These are phyloP conservation scores for Ellobium chinense DNA, from an alignment of 2,888 invertebrate species.

Conservation along the genomic window DNA sequence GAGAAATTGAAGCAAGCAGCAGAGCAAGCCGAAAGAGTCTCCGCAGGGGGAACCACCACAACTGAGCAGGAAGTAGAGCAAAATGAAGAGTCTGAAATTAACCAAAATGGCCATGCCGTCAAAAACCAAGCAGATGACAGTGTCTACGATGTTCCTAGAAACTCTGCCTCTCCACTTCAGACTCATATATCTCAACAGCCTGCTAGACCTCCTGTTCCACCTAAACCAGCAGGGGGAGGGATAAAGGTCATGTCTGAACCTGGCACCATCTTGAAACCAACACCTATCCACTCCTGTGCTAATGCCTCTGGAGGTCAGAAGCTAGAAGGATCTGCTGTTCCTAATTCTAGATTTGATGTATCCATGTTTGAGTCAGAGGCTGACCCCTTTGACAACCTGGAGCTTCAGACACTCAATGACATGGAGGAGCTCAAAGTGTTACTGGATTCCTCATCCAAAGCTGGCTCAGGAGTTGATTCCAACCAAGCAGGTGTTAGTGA, in stretches of 20 bases:
- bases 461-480: not conserved
- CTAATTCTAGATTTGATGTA: slow-evolving; percentile 53
- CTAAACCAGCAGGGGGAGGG: slow-evolving; percentile 55
- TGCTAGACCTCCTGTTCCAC: slow-evolving; percentile 50
- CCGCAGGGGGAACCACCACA: not conserved
- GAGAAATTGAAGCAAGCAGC: slow-evolving; percentile 7
- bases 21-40: not conserved
- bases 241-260: slow-evolving; percentile 34
- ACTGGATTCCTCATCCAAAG: slow-evolving; percentile 46
- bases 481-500: not conserved
- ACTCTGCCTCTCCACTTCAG: slow-evolving; percentile 10
- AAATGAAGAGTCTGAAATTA: not conserved
- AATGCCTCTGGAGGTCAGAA: not conserved
- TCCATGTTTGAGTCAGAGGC: slow-evolving; percentile 70
- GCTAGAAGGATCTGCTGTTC: not conserved
- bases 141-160: slow-evolving; percentile 42
- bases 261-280: slow-evolving; percentile 61
- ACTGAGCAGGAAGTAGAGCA: no score
- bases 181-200: slow-evolving; percentile 14
- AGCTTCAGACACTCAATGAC: slow-evolving; percentile 69
- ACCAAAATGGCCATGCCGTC: not conserved
- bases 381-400: slow-evolving; percentile 71
- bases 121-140: slow-evolving; percentile 17
- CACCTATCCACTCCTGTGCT: slow-evolving; percentile 50
- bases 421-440: slow-evolving; percentile 69